These are phyloP conservation scores for Melanotaenia maccullochi DNA, from an alignment of 2,797 vertebrate species.

Conservation along the genomic window DNA sequence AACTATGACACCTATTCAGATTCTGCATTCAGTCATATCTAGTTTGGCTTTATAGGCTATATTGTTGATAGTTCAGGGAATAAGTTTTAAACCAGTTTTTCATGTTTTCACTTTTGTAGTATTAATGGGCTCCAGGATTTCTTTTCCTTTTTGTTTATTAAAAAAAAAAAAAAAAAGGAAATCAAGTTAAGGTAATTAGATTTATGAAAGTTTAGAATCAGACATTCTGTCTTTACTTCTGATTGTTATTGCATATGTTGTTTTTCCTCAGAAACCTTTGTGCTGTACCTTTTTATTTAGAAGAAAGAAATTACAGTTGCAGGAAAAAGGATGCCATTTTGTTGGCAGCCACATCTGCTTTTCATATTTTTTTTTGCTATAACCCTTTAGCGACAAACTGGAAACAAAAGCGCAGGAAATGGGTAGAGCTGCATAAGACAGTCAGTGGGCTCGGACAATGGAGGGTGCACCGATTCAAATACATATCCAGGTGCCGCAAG, in stretches of 20 bases:
- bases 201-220: neutral
- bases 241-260: conserved; percentile 52
- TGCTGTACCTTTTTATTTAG: conserved; percentile 22
- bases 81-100: neutral
- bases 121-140: conserved; percentile 8
- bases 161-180: neutral
- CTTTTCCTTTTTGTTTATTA: neutral
- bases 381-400: conserved; percentile 44
- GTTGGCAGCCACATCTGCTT: conserved; percentile 77
- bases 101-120: conserved; percentile 1
- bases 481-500: conserved; percentile 63
- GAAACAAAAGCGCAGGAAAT: conserved; percentile 77
- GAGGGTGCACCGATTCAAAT: conserved; percentile 62
- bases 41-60: conserved; percentile 11
- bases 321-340: conserved; percentile 46
- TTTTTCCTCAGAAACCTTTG: conserved; percentile 30
- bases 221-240: conserved; percentile 42
- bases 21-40: conserved; percentile 33
- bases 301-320: conserved; percentile 11
- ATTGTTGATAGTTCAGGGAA: neutral
- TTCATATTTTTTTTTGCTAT: conserved; percentile 65
- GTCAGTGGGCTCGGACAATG: conserved; percentile 59
- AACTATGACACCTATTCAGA: conserved; percentile 42
- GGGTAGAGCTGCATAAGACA: conserved; percentile 64
- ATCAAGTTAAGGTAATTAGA: conserved; percentile 8